These are phyloP conservation scores for Chrysomallon squamiferum DNA, from an alignment of 1,140 invertebrate genomes.

Conservation along the genomic window DNA sequence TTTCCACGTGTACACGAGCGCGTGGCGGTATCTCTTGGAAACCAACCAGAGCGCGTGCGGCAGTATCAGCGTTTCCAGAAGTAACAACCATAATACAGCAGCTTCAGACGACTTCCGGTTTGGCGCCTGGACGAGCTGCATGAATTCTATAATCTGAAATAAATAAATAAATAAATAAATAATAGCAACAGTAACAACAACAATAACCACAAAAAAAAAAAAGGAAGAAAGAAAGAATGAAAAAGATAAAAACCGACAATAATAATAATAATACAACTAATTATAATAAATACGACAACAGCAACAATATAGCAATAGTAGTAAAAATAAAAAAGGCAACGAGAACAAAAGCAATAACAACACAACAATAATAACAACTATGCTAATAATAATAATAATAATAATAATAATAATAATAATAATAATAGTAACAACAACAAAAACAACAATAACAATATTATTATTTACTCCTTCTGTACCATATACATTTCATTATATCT, in stretches of 20 bases:
- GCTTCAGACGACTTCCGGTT: constrained; percentile 21
- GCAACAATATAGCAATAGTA: no score
- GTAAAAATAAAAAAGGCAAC: no score
- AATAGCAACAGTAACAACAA: background rate
- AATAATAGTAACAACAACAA: no score
- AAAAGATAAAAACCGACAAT: background rate
- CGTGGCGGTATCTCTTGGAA: constrained; percentile 38
- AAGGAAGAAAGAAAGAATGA: background rate
- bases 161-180: constrained; percentile 8
- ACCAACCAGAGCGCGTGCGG: constrained; percentile 42
- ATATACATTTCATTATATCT: no score
- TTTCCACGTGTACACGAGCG: constrained; percentile 37
- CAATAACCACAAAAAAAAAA: background rate
- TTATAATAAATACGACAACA: background rate
- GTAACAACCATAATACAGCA: constrained; percentile 25
- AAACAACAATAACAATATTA: no score
- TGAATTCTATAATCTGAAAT: constrained; percentile 36
- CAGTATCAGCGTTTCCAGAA: constrained; percentile 26
- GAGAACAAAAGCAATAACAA: no score
- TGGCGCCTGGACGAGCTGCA: constrained; percentile 21
- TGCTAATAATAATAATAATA: no score
- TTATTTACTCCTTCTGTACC: no score
- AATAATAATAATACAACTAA: background rate
- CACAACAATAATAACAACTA: no score
- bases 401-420: no score